Conservation (phyloP, 2,888 invertebrate species). For the Ectemnius continuus region DNA sequence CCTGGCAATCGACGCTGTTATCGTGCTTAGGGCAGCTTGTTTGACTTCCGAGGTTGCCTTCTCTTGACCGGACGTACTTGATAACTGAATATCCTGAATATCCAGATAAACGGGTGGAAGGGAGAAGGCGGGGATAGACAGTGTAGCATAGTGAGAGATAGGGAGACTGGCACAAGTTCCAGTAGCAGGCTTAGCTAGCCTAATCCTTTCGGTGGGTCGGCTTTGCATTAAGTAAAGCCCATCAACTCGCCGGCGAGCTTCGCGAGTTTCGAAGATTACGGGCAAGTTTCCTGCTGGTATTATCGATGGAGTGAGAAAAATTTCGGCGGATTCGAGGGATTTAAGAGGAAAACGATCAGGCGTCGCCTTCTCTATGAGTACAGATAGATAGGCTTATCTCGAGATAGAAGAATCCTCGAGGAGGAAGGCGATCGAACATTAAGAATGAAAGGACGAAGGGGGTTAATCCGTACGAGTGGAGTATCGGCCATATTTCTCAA, state of each 20-base stretch:
- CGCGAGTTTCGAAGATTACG: conserved; percentile 37
- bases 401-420: neutral
- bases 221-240: conserved; percentile 65
- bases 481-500: conserved; percentile 77
- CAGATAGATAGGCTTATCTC: too few species aligned
- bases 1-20: conserved; percentile 60
- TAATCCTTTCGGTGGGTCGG: conserved; percentile 72
- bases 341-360: too few species aligned
- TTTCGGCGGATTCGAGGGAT: neutral
- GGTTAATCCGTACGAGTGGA: conserved; percentile 71
- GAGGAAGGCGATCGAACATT: conserved; percentile 34
- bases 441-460: conserved; percentile 51
- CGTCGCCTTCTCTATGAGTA: too few species aligned
- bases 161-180: conserved; percentile 34
- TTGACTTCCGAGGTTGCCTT: conserved; percentile 72
- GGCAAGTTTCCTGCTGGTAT: conserved; percentile 27
- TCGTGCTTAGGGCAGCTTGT: conserved; percentile 72
- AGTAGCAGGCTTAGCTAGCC: conserved; percentile 63
- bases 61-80: conserved; percentile 74
- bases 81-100: conserved; percentile 70
- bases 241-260: conserved; percentile 47
- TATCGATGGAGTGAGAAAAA: conserved; percentile 19
- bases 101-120: conserved; percentile 23
- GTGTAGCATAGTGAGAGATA: conserved; percentile 14
- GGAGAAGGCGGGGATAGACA: conserved; percentile 24